Evolutionary conservation across 1,140 invertebrate species (phyloP), one percentile per base, ranked within the genome.

Genomic region (Centruroides vittatus): DNA sequence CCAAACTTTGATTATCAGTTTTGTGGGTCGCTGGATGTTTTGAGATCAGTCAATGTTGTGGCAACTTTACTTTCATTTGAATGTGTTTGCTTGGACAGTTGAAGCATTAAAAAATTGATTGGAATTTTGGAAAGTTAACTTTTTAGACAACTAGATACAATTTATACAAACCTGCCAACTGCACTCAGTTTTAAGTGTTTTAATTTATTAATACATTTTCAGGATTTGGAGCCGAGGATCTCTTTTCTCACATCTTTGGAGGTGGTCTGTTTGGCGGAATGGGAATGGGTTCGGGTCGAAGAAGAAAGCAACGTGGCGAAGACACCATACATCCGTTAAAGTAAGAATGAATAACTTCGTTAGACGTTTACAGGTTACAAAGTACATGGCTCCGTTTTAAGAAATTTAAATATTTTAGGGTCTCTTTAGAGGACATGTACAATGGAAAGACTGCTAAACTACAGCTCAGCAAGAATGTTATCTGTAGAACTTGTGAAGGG

Each of bases 241-340:
- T 86, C 12, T 78, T 85, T 62, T 80, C 80, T 35, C 79, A 83
- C 61, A 70, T 86, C 49, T 84, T 86, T 72, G 78, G 81, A 59
- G 75, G 83, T 64, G 73, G 74, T 48, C 72, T 71, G 10, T 67
- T 69, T 60, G 75, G 75, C 13, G 71, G 69, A 11, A 72, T 75
- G 61, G 71, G 69, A 11, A 72, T 75, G 61, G 73, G 76, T 36
- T 41, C 41, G 41, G 67, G 75, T 48, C 71, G 79, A 57, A 75
- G 80, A 9, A 70, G 76, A 5, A 71, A 74, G 46, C 70, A 71
- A 61, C 74, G 78, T 64, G 82, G 83, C 49, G 83, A 86, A 71
- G 83, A 86, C 69, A 85, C 83, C 11, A 75, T 84, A 59, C 84
- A 86, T 73, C 81, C 82, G 8, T 71, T 82, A 4, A 80, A 78